phyloP scores from a whole-genome alignment of 2,888 invertebrate genomes.

The Tricholauxania praeusta region DNA sequence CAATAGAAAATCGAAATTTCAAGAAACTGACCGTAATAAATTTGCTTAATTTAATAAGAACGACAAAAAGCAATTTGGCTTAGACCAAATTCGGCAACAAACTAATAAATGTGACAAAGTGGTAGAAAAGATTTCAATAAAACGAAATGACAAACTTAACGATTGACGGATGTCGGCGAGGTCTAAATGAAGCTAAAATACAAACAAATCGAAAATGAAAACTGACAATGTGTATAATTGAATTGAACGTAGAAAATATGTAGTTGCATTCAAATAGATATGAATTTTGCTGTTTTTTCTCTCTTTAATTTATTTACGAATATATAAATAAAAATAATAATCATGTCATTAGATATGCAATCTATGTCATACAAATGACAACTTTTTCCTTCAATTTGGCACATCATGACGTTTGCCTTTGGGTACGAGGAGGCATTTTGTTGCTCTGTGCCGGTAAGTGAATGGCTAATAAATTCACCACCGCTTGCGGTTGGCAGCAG shows the following conservation, averaged over 20 bases:
- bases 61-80: background rate
- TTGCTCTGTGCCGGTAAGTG: background rate
- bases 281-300: too few relatives aligned
- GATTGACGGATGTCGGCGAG: background rate
- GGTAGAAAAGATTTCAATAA: background rate
- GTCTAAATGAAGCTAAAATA: background rate
- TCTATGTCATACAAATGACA: background rate
- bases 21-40: background rate
- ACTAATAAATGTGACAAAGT: background rate
- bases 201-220: background rate
- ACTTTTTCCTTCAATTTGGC: background rate
- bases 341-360: constrained; percentile 9
- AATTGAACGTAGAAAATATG: too few relatives aligned
- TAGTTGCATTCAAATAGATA: too few relatives aligned
- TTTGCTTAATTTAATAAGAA: background rate
- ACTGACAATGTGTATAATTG: background rate
- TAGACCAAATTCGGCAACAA: constrained; percentile 16
- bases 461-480: background rate
- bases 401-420: background rate
- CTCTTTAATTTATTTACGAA: too few relatives aligned
- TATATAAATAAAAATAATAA: too few relatives aligned
- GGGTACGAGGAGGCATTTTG: background rate
- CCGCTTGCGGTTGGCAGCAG: background rate
- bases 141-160: background rate
- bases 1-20: background rate